Percentiles rank a stretch among this genome's conserved stretches.
Evolutionary conservation across 2,113 vertebrate genomes (phyloP).

Genomic region (Parotia lawesii): DNA sequence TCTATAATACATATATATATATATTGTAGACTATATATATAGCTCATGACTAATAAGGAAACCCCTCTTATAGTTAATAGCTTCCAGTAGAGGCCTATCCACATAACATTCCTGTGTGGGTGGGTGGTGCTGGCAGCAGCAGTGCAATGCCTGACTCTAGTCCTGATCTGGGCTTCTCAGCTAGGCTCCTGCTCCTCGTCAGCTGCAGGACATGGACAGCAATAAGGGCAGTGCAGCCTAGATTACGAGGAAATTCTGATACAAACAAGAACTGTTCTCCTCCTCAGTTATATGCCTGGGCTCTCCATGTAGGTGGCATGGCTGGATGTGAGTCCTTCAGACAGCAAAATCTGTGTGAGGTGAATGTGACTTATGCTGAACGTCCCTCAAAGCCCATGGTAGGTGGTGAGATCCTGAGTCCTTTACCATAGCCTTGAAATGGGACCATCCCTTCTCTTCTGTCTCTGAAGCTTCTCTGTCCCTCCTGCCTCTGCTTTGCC

Average conservation of each 20-base stretch:
- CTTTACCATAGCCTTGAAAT: not conserved
- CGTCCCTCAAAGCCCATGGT: rapidly evolving
- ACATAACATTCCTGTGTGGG: not conserved
- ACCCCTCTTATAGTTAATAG: not conserved
- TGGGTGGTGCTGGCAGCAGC: not conserved
- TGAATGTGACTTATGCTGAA: rapidly evolving
- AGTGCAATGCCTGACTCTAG: not conserved
- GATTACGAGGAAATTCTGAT: not conserved
- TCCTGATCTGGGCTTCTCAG: not conserved
- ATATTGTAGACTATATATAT: not conserved
- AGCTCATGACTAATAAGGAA: not conserved
- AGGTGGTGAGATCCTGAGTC: not conserved
- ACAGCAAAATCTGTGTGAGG: not conserved
- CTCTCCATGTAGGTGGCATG: not conserved
- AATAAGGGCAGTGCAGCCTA: not conserved
- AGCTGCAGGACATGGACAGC: not conserved
- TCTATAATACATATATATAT: too few relatives aligned
- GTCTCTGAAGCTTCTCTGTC: not conserved
- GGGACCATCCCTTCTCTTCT: not conserved
- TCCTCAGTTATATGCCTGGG: not conserved
- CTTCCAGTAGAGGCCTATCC: not conserved
- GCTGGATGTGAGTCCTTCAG: not conserved
- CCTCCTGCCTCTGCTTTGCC: not conserved
- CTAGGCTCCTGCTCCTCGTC: not conserved
- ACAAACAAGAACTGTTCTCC: not conserved